Conservation (phyloP, 2,888 invertebrate genomes). For the Cheilosia vernalis region DNA sequence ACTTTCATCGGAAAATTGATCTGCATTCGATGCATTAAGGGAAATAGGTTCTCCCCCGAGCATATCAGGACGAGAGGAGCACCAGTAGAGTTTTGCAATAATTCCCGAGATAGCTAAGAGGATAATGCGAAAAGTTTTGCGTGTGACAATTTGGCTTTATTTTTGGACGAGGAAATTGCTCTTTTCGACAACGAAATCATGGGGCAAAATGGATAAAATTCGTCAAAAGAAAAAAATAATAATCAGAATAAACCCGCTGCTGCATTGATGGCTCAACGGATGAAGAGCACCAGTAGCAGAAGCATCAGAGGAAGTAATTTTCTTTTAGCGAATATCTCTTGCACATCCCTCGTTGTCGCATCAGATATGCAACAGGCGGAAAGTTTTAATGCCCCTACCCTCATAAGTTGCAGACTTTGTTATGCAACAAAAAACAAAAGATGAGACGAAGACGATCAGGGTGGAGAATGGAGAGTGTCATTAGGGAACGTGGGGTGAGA, state of each 20-base stretch:
- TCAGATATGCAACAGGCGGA: constrained; percentile 74
- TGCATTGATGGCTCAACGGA: constrained; percentile 1
- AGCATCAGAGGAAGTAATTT: constrained; percentile 26
- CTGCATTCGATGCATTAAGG: constrained; percentile 73
- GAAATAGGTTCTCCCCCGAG: constrained; percentile 41
- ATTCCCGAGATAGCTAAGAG: constrained; percentile 48
- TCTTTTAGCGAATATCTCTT: constrained; percentile 31
- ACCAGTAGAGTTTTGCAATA: constrained; percentile 24
- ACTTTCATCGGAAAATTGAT: constrained; percentile 64
- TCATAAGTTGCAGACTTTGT: constrained; percentile 63
- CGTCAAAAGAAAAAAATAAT: not conserved
- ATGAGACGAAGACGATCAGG: constrained; percentile 3
- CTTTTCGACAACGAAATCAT: constrained; percentile 34
- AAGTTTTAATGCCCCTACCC: constrained; percentile 60
- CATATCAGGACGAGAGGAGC: not conserved
- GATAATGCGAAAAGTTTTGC: constrained; percentile 73
- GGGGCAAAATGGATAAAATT: constrained; percentile 18
- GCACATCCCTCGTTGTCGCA: constrained; percentile 43
- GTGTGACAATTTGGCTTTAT: constrained; percentile 63
- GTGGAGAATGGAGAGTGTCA: constrained; percentile 21
- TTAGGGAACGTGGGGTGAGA: constrained; percentile 15
- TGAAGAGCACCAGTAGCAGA: not conserved
- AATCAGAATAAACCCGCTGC: not conserved
- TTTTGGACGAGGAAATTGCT: constrained; percentile 46
- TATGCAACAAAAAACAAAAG: constrained; percentile 41